Evolutionary conservation across 2,797 vertebrate species (phyloP).

Genomic region (Otolemur crassicaudatus): DNA sequence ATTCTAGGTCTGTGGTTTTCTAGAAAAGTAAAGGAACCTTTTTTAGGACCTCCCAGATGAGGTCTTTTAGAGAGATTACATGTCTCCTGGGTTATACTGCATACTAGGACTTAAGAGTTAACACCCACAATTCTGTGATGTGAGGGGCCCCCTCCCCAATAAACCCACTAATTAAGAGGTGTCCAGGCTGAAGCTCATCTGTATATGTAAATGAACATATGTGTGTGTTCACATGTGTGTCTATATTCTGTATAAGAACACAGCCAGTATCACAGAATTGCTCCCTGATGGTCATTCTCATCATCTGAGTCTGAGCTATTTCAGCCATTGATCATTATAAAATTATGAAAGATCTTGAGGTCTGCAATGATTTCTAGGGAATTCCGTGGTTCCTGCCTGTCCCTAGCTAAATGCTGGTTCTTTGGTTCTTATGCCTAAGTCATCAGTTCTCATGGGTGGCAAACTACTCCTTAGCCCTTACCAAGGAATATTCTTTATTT

Average conservation of each 20-base stretch:
- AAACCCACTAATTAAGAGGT: background rate
- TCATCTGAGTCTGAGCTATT: background rate
- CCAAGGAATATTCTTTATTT: background rate
- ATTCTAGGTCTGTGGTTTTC: background rate
- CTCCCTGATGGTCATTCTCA: background rate
- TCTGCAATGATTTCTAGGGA: background rate
- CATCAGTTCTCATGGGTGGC: background rate
- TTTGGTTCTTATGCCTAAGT: background rate
- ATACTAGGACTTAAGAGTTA: background rate
- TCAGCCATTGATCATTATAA: background rate
- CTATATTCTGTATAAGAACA: background rate
- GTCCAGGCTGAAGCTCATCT: background rate
- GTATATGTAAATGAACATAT: rapidly evolving
- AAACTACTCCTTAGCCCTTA: background rate
- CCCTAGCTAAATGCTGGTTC: background rate
- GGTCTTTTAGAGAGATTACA: background rate
- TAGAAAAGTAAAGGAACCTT: background rate
- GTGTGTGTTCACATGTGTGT: no score
- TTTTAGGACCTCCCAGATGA: background rate
- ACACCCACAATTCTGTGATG: background rate
- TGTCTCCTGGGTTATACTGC: background rate
- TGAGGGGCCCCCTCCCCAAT: rapidly evolving
- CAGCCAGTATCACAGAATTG: background rate
- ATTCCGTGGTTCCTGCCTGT: background rate
- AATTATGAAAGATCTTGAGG: background rate